These are phyloP conservation scores for Sebastes hubbsi DNA, from an alignment of 2,797 vertebrate genomes.

Conservation along the genomic window DNA sequence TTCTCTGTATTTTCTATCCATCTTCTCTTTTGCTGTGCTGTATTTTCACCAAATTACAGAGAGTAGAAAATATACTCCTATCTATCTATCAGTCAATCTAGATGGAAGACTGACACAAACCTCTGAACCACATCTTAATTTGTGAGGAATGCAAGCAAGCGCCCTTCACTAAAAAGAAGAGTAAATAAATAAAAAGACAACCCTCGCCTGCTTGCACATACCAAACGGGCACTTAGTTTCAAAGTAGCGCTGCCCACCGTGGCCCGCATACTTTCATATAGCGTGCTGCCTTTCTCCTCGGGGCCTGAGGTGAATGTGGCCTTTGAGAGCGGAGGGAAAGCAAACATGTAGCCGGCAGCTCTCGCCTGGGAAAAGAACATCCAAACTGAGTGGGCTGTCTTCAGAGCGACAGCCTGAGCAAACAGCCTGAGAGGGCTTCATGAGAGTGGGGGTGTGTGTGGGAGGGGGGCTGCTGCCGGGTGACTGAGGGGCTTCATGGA, in stretches of 20 bases:
- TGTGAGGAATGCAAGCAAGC: slow-evolving; percentile 28
- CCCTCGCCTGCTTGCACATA: slow-evolving; percentile 46
- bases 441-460: not conserved
- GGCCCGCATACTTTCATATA: slow-evolving; percentile 62
- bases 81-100: not conserved
- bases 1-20: not conserved
- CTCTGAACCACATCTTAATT: slow-evolving; percentile 18
- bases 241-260: slow-evolving; percentile 45
- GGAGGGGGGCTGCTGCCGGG: not conserved
- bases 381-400: slow-evolving; percentile 71
- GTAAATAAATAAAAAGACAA: slow-evolving; percentile 57
- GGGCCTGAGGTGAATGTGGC: slow-evolving; percentile 73
- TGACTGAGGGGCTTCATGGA: slow-evolving; percentile 42
- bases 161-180: slow-evolving; percentile 10
- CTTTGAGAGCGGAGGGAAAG: slow-evolving; percentile 75
- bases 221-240: slow-evolving; percentile 60
- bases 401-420: slow-evolving; percentile 76
- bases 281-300: slow-evolving; percentile 44
- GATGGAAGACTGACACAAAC: not conserved
- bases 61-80: not conserved
- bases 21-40: not conserved
- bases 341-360: slow-evolving; percentile 75
- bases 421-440: slow-evolving; percentile 75
- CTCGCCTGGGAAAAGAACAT: slow-evolving; percentile 81
- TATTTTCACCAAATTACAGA: not conserved